Conservation (phyloP, 1,140 invertebrate genomes). For the Drosophila lini region DNA sequence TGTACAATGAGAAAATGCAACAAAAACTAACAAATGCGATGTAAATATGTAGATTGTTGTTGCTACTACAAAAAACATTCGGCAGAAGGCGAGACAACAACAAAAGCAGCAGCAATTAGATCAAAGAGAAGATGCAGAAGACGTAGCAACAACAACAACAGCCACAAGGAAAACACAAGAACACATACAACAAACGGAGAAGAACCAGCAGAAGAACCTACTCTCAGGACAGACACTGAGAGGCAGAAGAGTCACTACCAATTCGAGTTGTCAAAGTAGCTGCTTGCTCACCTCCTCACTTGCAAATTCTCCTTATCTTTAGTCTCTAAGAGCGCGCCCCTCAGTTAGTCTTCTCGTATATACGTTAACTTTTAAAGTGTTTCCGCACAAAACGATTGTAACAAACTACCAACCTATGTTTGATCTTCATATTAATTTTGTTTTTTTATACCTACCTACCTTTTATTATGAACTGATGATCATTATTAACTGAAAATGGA, state of each 20-base stretch:
- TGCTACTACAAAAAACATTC: conserved; percentile 47
- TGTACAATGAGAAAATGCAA: conserved; percentile 56
- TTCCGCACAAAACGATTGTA: conserved; percentile 32
- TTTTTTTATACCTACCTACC: conserved; percentile 38
- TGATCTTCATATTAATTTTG: conserved; percentile 43
- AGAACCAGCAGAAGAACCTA: conserved; percentile 7
- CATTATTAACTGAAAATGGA: conserved; percentile 41
- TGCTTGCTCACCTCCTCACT: conserved; percentile 19
- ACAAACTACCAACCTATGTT: conserved; percentile 35
- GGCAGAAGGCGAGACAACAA: conserved; percentile 18
- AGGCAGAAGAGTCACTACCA: conserved; percentile 19
- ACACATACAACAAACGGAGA: conserved; percentile 3
- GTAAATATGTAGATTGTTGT: conserved; percentile 77
- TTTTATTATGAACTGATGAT: conserved; percentile 33
- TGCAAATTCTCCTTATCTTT: conserved; percentile 23
- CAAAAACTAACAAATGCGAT: conserved; percentile 74
- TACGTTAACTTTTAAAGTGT: conserved; percentile 52
- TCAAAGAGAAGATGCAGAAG: conserved; percentile 22
- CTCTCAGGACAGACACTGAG: conserved; percentile 16
- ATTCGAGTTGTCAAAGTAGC: conserved; percentile 39
- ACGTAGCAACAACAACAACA: conserved; percentile 51
- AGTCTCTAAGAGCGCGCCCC: conserved; percentile 31
- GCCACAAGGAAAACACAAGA: conserved; percentile 43
- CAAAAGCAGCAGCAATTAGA: conserved; percentile 28
- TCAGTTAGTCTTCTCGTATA: conserved; percentile 45